Conservation (phyloP, 2,797 vertebrate genomes). For the Sarcophilus harrisii region DNA sequence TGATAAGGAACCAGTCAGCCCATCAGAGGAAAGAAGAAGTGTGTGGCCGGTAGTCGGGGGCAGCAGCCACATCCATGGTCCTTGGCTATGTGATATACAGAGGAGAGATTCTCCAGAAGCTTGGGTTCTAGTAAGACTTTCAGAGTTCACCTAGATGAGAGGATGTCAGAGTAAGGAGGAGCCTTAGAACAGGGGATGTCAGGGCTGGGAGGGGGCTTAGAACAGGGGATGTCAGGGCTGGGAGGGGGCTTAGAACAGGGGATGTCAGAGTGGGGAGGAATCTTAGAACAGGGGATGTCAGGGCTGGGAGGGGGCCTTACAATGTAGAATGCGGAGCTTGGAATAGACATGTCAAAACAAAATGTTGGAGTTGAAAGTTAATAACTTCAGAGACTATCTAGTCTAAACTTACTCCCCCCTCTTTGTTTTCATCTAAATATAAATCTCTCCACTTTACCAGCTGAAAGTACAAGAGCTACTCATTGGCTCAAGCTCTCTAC, state of each 20-base stretch:
- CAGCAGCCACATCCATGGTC: constrained; percentile 1
- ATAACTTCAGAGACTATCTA: background rate
- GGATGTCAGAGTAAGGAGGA: background rate
- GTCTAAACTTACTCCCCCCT: background rate
- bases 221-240: background rate
- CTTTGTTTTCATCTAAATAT: background rate
- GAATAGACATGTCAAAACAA: no score
- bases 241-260: no score
- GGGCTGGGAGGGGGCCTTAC: no score
- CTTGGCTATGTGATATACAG: background rate
- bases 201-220: background rate
- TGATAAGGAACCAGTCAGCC: constrained; percentile 26
- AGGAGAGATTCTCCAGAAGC: background rate
- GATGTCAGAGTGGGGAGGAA: no score
- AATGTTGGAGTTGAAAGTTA: no score
- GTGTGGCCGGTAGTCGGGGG: background rate
- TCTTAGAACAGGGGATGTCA: no score
- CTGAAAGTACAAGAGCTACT: background rate
- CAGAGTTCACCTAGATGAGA: background rate
- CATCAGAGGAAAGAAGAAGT: background rate
- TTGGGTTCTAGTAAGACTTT: background rate
- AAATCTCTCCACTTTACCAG: background rate
- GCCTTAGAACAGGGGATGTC: no score
- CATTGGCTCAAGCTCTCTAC: background rate
- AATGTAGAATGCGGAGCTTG: no score